Evolutionary conservation across 1,140 invertebrate genomes (phyloP).

Genomic region (Polyergus mexicanus): DNA sequence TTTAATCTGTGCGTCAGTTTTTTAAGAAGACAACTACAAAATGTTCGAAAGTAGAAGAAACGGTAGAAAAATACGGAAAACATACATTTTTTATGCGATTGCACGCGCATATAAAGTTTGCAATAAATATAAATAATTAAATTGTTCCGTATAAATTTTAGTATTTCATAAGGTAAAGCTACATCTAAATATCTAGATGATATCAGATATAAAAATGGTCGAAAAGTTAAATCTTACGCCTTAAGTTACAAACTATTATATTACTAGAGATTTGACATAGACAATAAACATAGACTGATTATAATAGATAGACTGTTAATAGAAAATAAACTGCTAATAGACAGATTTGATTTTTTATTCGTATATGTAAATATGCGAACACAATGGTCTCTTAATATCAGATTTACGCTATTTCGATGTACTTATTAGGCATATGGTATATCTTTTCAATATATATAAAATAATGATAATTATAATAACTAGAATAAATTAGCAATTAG

Average conservation of each 20-base stretch:
- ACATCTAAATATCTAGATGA: too few relatives aligned
- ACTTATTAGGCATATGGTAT: too few relatives aligned
- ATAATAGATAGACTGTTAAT: not conserved
- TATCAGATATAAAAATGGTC: too few relatives aligned
- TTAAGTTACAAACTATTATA: not conserved
- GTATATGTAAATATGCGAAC: conserved; percentile 1
- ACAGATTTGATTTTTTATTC: conserved; percentile 25
- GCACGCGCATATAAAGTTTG: not conserved
- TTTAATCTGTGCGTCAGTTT: not conserved
- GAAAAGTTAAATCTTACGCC: too few relatives aligned
- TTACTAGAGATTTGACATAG: too few relatives aligned
- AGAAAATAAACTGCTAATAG: too few relatives aligned
- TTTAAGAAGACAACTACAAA: conserved; percentile 4
- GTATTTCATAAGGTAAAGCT: not conserved
- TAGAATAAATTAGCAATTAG: not conserved
- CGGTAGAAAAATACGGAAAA: not conserved
- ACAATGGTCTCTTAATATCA: not conserved
- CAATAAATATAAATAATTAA: not conserved
- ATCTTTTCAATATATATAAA: not conserved
- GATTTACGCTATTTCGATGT: not conserved
- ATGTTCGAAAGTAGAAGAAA: not conserved
- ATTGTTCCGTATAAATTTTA: not conserved
- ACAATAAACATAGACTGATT: not conserved
- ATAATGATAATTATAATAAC: not conserved
- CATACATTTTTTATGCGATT: not conserved